Evolutionary conservation across 1,140 invertebrate genomes (phyloP).

Genomic region (Macrotrachela quadricornifera): DNA sequence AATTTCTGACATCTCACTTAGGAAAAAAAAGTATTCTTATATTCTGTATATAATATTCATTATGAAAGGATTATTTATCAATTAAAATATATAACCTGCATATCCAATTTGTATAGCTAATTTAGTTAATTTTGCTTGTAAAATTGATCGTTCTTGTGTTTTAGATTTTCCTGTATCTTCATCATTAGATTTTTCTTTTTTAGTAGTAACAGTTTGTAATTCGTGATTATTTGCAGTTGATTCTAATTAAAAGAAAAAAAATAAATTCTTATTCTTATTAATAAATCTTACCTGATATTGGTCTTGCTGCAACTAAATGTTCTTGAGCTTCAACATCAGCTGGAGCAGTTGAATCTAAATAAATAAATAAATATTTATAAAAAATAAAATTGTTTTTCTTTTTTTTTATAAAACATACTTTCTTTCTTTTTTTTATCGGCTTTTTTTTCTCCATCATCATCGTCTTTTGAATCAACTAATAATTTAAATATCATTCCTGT

Average conservation of each 20-base stretch:
- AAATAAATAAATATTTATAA: no score
- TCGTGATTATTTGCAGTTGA: neutral
- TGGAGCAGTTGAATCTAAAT: no score
- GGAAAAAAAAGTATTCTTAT: no score
- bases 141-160: slow-evolving; percentile 78
- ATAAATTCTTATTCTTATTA: neutral
- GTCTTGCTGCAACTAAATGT: neutral
- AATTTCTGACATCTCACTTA: no score
- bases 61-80: no score
- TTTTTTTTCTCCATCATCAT: neutral
- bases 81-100: slow-evolving; percentile 42
- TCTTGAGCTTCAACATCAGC: no score
- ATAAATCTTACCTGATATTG: neutral
- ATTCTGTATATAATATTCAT: no score
- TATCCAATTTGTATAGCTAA: slow-evolving; percentile 98
- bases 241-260: neutral
- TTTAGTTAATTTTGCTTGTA: slow-evolving; percentile 95
- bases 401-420: neutral
- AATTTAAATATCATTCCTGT: slow-evolving; percentile 97
- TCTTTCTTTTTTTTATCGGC: neutral
- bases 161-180: slow-evolving; percentile 10
- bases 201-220: neutral
- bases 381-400: no score
- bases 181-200: slow-evolving; percentile 11
- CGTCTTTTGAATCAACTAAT: slow-evolving; percentile 43